phyloP scores from a whole-genome alignment of 2,113 vertebrate genomes.

The Sebastes schlegelii region DNA sequence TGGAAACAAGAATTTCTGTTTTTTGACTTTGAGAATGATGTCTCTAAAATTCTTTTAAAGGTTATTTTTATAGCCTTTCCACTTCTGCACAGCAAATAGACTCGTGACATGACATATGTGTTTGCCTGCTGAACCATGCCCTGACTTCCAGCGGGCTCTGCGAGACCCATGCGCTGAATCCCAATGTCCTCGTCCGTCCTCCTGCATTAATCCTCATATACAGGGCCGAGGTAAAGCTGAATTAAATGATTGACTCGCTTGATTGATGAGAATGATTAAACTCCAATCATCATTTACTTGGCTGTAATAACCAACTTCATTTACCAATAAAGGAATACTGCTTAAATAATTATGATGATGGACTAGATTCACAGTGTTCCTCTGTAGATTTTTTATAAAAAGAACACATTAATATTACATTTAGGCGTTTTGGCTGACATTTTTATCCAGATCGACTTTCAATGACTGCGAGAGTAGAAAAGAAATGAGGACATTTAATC shows the following conservation, averaged over 20 bases:
- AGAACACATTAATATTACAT: slow-evolving; percentile 66
- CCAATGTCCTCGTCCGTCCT: slow-evolving; percentile 47
- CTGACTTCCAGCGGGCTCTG: slow-evolving; percentile 41
- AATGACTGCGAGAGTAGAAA: slow-evolving; percentile 54
- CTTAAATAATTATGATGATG: slow-evolving; percentile 56
- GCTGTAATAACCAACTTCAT: slow-evolving; percentile 53
- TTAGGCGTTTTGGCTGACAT: slow-evolving; percentile 61
- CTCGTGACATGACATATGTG: slow-evolving; percentile 72
- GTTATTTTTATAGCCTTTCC: slow-evolving; percentile 58
- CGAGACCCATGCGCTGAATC: slow-evolving; percentile 59
- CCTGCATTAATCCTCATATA: slow-evolving; percentile 39
- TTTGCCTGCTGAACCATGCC: slow-evolving; percentile 68
- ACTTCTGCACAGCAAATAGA: slow-evolving; percentile 68
- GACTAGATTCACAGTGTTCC: slow-evolving; percentile 31
- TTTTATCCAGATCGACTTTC: slow-evolving; percentile 69
- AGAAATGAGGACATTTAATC: slow-evolving; percentile 67
- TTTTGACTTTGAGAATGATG: slow-evolving; percentile 38
- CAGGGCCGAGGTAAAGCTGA: slow-evolving; percentile 15
- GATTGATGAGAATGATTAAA: slow-evolving; percentile 73
- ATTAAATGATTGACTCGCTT: slow-evolving; percentile 59
- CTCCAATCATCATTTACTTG: slow-evolving; percentile 63
- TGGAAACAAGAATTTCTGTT: not conserved
- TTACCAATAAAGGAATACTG: slow-evolving; percentile 58
- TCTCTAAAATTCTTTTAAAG: slow-evolving; percentile 55
- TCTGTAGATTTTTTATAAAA: slow-evolving; percentile 37